Evolutionary conservation across 2,888 invertebrate species (phyloP), one percentile per base, ranked within the genome.

Genomic region (Calliphora vomitoria): DNA sequence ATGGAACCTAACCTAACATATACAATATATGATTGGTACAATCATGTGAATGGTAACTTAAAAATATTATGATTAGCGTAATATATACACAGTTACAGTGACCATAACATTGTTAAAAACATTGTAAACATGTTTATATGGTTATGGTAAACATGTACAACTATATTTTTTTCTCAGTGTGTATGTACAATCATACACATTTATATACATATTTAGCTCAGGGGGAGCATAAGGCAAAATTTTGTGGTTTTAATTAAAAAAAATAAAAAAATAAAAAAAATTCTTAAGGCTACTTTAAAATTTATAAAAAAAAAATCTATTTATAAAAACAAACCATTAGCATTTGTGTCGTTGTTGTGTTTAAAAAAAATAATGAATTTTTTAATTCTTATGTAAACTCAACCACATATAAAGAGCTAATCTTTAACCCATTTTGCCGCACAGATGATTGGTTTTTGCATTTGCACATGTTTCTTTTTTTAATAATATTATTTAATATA

Each of bases 231-330:
- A 75, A 75, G 62, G 25, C 25, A 44, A 18, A 62, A 75, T 69
- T 50, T 81, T 80, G 85, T 62, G 80, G 85, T 85, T 85, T 80
- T 68, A 53, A 68, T 69, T 79, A 18, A 62, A 66, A 25, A 25
- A 25, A 25, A n/a, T n/a, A 60, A 75, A 38, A 31, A 31, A 31
- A 31, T 5, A 31, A 0, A 82, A 64, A 72, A 55, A 72, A 64
- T 13, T 80, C 69, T 85, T 85, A 69, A 75, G 75, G 80, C 75
- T 55, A 44, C 68, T 75, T 60, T 47, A 44, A 53, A 60, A 74
- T 71, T 53, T 25, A 53, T 55, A 11, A 38, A 11, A 31, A 41
- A 20, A 62, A 44, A 60, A 31, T 11, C 8, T 47, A 62, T 47
- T 62, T 64, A 38, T 25, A 80, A 38, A 53, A 31, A 41, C n/a